A percentile compares a stretch with the other conserved stretches of the same genome.
phyloP scores from a whole-genome alignment of 2,113 vertebrate genomes.

The Ahaetulla prasina region DNA sequence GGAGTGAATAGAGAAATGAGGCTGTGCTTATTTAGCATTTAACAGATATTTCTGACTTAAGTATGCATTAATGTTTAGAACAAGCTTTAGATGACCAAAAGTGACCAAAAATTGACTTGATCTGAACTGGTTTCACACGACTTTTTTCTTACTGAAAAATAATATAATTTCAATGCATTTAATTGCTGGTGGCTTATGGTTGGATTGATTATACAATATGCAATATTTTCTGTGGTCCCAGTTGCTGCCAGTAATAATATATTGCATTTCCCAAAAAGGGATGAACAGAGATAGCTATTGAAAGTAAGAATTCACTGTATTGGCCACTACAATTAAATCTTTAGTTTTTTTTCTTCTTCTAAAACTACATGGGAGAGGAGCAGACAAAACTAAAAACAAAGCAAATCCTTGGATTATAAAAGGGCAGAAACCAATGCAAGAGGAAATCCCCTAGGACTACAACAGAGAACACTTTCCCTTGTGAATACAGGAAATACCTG shows the following conservation, averaged over 20 bases:
- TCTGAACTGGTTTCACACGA: background rate
- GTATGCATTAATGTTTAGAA: background rate
- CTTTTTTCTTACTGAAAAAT: background rate
- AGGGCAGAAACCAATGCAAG: background rate
- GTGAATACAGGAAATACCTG: background rate
- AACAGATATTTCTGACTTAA: background rate
- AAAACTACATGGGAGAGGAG: background rate
- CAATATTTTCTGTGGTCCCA: background rate
- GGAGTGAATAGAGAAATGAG: background rate
- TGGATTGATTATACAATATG: background rate
- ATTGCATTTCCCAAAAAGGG: background rate
- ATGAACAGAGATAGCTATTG: background rate
- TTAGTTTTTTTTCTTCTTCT: too few relatives aligned
- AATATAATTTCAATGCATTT: background rate
- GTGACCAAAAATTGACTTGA: background rate
- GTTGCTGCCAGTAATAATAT: background rate
- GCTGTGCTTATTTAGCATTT: background rate
- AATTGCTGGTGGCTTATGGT: background rate
- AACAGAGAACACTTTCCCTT: background rate
- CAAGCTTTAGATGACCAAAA: background rate
- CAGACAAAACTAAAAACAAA: background rate
- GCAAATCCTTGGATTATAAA: background rate
- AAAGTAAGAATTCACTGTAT: background rate
- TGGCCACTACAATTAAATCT: background rate
- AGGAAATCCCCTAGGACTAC: background rate